These are phyloP conservation scores for Quadroppia sp. DNA, from an alignment of 2,888 invertebrate species.

Conservation along the genomic window DNA sequence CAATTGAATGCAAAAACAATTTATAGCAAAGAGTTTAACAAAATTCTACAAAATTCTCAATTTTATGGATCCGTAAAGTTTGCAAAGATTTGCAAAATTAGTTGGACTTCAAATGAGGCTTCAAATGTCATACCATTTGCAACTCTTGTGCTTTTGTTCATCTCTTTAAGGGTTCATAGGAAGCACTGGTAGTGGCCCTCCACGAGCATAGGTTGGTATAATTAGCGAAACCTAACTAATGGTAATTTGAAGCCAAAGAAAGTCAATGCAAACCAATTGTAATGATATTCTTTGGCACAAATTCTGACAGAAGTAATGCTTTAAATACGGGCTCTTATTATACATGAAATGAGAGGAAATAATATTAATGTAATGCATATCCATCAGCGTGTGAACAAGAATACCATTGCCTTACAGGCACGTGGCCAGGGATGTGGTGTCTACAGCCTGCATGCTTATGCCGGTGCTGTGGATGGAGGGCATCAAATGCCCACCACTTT, in stretches of 20 bases:
- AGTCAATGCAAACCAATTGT: neutral
- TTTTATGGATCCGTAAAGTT: neutral
- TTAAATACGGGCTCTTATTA: constrained; percentile 1
- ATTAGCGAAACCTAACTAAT: constrained; percentile 21
- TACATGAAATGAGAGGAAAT: constrained; percentile 26
- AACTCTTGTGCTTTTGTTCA: neutral
- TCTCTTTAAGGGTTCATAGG: neutral
- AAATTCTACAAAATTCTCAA: neutral
- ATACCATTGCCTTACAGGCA: constrained; percentile 27
- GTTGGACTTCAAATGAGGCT: constrained; percentile 2
- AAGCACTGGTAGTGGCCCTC: neutral
- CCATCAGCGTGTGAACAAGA: constrained; percentile 33
- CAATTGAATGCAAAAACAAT: neutral
- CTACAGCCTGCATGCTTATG: neutral
- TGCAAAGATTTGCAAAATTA: neutral
- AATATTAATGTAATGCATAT: constrained; percentile 35
- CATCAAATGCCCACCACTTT: neutral
- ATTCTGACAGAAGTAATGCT: constrained; percentile 16
- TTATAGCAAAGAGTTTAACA: neutral
- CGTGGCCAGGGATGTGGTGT: constrained; percentile 14
- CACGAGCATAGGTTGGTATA: neutral
- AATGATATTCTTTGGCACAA: constrained; percentile 11
- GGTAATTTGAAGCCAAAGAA: constrained; percentile 26
- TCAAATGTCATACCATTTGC: constrained; percentile 8
- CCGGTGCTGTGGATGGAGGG: neutral